Base-by-base conservation (phyloP, 1,140 invertebrate genomes). In the Armadillidium nasatum region DNA sequence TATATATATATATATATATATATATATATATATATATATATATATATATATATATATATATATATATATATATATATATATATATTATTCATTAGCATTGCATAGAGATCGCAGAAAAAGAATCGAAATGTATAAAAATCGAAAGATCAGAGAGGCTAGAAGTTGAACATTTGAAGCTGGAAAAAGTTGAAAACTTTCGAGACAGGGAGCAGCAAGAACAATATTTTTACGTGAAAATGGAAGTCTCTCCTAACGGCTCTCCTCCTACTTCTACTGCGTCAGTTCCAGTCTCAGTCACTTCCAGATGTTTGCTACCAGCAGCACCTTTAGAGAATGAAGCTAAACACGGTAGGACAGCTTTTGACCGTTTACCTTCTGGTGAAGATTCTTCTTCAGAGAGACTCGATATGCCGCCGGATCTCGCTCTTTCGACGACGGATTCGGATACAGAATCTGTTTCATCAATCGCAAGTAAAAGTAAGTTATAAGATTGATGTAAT, bases 11-110 rank as follows among this genome's bases (percentile, higher is more conserved):
- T 71, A n/a, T 44, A 43, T 19, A 71, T 10, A 43, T 9, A 44
- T 44, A 33, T 0, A 9, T 15, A 10, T 44, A 60, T 60, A 60
- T 19, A 15, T 60, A 13, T 60, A 60, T 4, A 60, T 50, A 60
- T 4, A 60, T 60, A 60, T 60, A 60, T 60, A 60, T 60, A 60
- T 60, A 60, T 60, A 60, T 60, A 60, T 60, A 60, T 50, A 60
- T 60, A 60, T 60, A 60, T 60, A 60, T 60, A 60, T 60, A 60
- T 60, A 60, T 60, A 60, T 60, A 60, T 60, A 60, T 60, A 60
- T 60, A 60, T 60, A 60, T 60, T 19, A 50, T 60, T 7, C 7
- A 19, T 60, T 60, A 60, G 50, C 11, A 60, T 19, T 60, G 50
- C 19, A 15, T 60, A 19, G 50, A 60, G 4, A 13, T 60, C 0